These are phyloP conservation scores for Folsomia manolachei DNA, from an alignment of 2,888 invertebrate species.

Conservation along the genomic window DNA sequence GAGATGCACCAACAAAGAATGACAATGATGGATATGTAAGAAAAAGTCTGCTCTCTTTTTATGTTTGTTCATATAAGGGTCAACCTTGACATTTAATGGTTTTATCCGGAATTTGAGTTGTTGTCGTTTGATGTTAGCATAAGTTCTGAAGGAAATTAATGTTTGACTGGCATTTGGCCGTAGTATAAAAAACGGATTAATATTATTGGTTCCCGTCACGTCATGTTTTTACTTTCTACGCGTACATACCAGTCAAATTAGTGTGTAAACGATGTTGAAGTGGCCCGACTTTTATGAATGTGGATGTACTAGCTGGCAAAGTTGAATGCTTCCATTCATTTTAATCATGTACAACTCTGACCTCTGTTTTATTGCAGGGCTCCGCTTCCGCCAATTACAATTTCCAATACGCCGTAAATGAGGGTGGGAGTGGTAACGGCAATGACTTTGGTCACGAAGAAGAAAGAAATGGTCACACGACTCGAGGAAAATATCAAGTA, in stretches of 20 bases:
- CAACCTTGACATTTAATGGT: too few species aligned
- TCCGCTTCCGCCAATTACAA: conserved; percentile 42
- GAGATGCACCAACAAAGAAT: neutral
- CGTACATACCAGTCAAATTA: neutral
- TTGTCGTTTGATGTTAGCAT: too few species aligned
- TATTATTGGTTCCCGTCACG: neutral
- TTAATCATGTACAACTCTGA: neutral
- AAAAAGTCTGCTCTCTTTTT: too few species aligned
- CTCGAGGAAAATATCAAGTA: conserved; percentile 42
- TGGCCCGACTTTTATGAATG: neutral
- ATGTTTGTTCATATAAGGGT: too few species aligned
- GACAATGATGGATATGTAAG: conserved; percentile 15
- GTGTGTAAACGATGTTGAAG: neutral
- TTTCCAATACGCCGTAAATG: conserved; percentile 47
- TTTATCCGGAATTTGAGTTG: too few species aligned
- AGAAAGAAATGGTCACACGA: conserved; percentile 41
- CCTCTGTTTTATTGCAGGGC: conserved; percentile 19
- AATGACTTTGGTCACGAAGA: conserved; percentile 48
- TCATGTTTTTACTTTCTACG: too few species aligned
- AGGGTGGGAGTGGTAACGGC: conserved; percentile 27
- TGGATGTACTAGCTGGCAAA: neutral
- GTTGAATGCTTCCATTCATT: neutral
- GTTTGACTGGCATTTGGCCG: too few species aligned
- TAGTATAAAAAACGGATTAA: too few species aligned
- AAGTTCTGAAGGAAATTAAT: too few species aligned